Percentiles rank a stretch among this genome's conserved stretches.
These are phyloP conservation scores for Crocidura indochinensis DNA, from an alignment of 2,797 vertebrate species.

Conservation along the genomic window DNA sequence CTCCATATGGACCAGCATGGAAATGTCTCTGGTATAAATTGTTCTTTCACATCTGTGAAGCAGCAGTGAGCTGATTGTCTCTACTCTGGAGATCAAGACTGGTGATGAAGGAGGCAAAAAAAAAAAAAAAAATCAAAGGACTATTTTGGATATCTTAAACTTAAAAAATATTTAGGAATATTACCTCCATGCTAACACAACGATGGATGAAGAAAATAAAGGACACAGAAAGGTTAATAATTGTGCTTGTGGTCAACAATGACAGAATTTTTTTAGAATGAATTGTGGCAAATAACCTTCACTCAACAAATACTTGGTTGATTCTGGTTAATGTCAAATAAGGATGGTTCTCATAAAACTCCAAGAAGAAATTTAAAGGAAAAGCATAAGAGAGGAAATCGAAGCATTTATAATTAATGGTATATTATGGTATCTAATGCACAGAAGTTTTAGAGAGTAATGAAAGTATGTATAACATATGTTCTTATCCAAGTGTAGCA, in stretches of 20 bases:
- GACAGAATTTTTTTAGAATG: slow-evolving; percentile 1
- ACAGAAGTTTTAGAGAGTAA: not conserved
- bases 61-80: slow-evolving; percentile 52
- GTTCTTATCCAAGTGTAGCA: not conserved
- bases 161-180: slow-evolving; percentile 47
- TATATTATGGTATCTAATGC: not conserved
- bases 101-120: slow-evolving; percentile 66
- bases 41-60: slow-evolving; percentile 76
- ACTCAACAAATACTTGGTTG: not conserved
- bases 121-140: slow-evolving; percentile 77
- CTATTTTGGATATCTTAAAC: not conserved
- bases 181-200: slow-evolving; percentile 11
- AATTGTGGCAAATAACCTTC: slow-evolving; percentile 23
- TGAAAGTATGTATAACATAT: slow-evolving; percentile 2
- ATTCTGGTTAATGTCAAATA: slow-evolving; percentile 60
- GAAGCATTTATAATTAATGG: slow-evolving; percentile 36
- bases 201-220: not conserved
- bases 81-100: slow-evolving; percentile 46
- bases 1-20: slow-evolving; percentile 51
- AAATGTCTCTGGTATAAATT: slow-evolving; percentile 65
- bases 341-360: slow-evolving; percentile 2
- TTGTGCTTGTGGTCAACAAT: slow-evolving; percentile 1
- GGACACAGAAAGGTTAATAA: slow-evolving; percentile 35
- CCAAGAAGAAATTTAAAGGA: not conserved
- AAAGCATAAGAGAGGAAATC: slow-evolving; percentile 18